Base-by-base conservation (phyloP, 2,113 vertebrate species). In the Rhegmatorhina hoffmannsi region DNA sequence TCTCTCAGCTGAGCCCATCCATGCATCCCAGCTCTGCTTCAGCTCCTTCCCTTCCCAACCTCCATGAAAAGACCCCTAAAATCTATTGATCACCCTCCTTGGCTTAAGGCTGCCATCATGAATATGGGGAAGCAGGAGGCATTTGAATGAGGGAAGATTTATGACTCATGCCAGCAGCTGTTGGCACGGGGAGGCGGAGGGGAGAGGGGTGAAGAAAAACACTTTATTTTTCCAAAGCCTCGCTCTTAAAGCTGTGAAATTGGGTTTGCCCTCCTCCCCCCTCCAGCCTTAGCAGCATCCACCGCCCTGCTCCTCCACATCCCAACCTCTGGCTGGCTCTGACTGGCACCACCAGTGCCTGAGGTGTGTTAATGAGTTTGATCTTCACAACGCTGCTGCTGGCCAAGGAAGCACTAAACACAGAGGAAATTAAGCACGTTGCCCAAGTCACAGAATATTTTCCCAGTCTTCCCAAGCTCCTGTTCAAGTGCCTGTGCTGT, bases 331-430 rank as follows among this genome's bases (percentile, higher is more conserved):
- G 76, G 21, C 70, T 75, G 69, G 43, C 18, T 87, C 55, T 0
- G 0, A 1, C 15, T 0, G 0, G 33, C 68, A 77, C 29, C 0
- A 0, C 28, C 59, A 34, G 29, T 0, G 0, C 88, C 6, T 2
- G 62, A 58, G 83, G 40, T 44, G 58, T 7, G 34, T 14, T 52
- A 47, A 69, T 13, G 49, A 59, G 19, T 38, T 89, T 87, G 43
- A 77, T 66, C 73, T 44, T 47, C 55, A 19, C 50, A 17, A 7
- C 0, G 1, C 26, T 31, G 69, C 52, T 4, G 2, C 59, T 33
- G 59, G 63, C 68, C 73, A 74, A 73, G 29, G 53, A 29, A 72
- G 29, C 3, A 1, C n/a, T 49, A 43, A 70, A 29, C 1, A 17
- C 11, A 4, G 46, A 40, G 40, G 56, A 74, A 90, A 53, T 49